A percentile compares a stretch with the other conserved stretches of the same genome.
Conservation (phyloP, 2,797 vertebrate species). For the Tragopan temminckii region DNA sequence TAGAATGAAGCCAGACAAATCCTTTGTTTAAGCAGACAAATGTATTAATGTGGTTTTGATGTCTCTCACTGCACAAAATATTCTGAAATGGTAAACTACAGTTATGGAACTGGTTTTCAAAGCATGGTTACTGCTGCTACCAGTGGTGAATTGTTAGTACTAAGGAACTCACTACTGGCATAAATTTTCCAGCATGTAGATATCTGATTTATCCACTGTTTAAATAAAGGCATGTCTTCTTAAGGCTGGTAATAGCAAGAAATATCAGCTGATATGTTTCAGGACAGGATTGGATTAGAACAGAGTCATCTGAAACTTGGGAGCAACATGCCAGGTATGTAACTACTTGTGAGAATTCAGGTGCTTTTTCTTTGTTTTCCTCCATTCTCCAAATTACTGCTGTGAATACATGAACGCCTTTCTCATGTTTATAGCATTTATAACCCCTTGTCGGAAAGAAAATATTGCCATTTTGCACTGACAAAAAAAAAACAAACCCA, state of each 20-base stretch:
- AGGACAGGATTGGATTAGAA: slow-evolving; percentile 30
- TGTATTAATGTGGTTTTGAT: background rate
- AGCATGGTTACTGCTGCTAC: background rate
- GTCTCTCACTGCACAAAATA: slow-evolving; percentile 11
- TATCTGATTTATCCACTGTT: slow-evolving; percentile 37
- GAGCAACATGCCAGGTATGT: background rate
- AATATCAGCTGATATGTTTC: slow-evolving; percentile 10
- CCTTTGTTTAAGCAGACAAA: background rate
- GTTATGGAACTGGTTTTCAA: slow-evolving; percentile 9
- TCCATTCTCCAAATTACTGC: background rate
- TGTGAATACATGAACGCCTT: no score
- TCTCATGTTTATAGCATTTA: no score
- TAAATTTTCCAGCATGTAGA: slow-evolving; percentile 19
- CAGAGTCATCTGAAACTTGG: background rate
- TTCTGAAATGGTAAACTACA: background rate
- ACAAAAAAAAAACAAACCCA: rapidly evolving
- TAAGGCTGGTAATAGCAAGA: slow-evolving; percentile 14
- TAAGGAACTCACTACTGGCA: slow-evolving; percentile 38
- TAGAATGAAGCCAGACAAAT: background rate
- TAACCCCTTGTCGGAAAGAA: no score
- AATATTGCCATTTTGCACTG: background rate
- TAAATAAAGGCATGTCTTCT: slow-evolving; percentile 40
- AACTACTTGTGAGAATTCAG: background rate
- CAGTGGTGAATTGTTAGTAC: slow-evolving; percentile 1
- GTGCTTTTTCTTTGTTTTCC: background rate